Percentiles rank a stretch among this genome's conserved stretches.
These are phyloP conservation scores for Phyllostomus discolor DNA, from an alignment of 2,113 vertebrate species.

Conservation along the genomic window DNA sequence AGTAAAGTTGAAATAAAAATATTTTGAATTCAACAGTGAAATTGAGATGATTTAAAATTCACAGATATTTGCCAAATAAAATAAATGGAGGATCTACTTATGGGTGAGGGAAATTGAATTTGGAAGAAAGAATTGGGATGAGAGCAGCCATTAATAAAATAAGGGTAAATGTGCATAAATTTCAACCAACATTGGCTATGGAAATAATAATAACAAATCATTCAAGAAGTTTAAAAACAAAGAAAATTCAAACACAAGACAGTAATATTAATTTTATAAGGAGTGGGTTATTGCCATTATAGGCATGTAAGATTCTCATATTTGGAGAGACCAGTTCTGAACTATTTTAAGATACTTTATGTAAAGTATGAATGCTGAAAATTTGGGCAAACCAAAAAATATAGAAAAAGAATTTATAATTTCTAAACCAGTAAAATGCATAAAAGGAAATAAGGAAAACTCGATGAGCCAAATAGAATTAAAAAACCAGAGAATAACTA, in stretches of 20 bases:
- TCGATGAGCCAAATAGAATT: neutral
- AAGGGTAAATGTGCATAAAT: neutral
- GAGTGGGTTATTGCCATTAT: neutral
- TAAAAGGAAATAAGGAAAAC: neutral
- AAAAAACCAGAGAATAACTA: neutral
- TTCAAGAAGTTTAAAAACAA: neutral
- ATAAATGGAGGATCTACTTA: neutral
- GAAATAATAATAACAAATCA: neutral
- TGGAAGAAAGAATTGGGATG: conserved; percentile 10
- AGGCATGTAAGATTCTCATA: neutral
- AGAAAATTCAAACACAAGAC: neutral
- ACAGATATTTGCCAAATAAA: conserved; percentile 7
- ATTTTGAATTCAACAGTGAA: conserved; percentile 2
- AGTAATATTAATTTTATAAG: neutral
- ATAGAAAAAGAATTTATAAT: neutral
- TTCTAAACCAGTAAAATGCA: neutral
- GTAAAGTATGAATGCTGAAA: neutral
- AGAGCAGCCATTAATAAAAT: neutral
- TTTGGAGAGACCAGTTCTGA: neutral
- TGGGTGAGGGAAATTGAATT: neutral
- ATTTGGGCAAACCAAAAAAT: neutral
- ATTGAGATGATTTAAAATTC: neutral
- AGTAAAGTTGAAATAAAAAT: conserved; percentile 34
- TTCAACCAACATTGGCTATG: neutral
- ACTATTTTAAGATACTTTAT: neutral